Evolutionary conservation across 2,113 vertebrate species (phyloP).

Genomic region (Baryphthengus martii): DNA sequence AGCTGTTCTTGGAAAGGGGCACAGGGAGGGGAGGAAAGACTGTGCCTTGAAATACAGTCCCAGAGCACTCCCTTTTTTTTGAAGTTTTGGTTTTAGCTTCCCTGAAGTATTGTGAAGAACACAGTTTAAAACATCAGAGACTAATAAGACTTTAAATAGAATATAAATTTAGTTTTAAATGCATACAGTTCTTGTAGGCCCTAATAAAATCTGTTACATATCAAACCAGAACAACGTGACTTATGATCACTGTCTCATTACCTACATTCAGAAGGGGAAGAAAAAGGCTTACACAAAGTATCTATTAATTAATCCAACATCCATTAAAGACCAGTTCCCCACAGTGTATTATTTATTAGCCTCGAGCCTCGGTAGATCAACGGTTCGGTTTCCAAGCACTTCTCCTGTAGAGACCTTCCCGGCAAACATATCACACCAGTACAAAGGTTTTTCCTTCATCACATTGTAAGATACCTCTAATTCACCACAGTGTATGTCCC

Average conservation of each 20-base stretch:
- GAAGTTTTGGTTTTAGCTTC: neutral
- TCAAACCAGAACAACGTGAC: neutral
- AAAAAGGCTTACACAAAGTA: neutral
- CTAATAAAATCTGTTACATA: neutral
- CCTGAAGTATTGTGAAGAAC: neutral
- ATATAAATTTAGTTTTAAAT: neutral
- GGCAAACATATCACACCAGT: neutral
- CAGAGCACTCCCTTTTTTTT: neutral
- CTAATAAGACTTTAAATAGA: neutral
- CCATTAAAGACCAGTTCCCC: neutral
- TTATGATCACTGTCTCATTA: neutral
- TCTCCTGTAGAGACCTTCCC: neutral
- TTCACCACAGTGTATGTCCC: neutral
- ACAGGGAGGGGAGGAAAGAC: neutral
- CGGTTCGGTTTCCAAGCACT: neutral
- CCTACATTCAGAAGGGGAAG: neutral
- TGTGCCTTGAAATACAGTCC: neutral
- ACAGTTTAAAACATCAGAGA: neutral
- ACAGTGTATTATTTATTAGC: neutral
- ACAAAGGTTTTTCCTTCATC: neutral
- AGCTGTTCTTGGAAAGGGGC: rapidly evolving
- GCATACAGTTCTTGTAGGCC: neutral
- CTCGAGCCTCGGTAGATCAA: neutral
- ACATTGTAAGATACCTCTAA: neutral
- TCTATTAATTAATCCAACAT: neutral